These are phyloP conservation scores for Leuciscus idus DNA, from an alignment of 2,113 vertebrate genomes.

Conservation along the genomic window DNA sequence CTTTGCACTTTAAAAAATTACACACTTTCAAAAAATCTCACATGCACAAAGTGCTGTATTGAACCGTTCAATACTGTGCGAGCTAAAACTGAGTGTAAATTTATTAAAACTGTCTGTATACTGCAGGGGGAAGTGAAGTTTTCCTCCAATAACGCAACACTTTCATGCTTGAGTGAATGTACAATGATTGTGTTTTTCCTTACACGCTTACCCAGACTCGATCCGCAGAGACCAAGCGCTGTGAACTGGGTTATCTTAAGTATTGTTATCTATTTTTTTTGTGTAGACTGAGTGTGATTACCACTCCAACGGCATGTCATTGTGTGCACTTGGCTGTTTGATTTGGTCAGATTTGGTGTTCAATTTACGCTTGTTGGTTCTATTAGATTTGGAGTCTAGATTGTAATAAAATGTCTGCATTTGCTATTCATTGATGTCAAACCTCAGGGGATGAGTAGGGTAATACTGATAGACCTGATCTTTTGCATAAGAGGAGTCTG, in stretches of 20 bases:
- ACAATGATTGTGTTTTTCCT: conserved; percentile 47
- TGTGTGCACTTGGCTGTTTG: conserved; percentile 38
- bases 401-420: conserved; percentile 8
- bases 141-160: conserved; percentile 36
- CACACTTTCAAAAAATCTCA: not conserved
- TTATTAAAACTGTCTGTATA: conserved; percentile 6
- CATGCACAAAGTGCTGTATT: not conserved
- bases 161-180: conserved; percentile 50
- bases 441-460: not conserved
- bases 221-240: conserved; percentile 22
- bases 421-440: not conserved
- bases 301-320: conserved; percentile 28
- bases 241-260: conserved; percentile 48
- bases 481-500: conserved; percentile 1
- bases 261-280: conserved; percentile 50
- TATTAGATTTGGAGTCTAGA: conserved; percentile 7
- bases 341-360: conserved; percentile 40
- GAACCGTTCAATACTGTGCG: not conserved
- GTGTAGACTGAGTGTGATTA: conserved; percentile 53
- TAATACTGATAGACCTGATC: not conserved
- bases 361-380: conserved; percentile 14
- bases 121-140: conserved; percentile 13
- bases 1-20: not conserved
- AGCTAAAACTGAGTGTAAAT: not conserved
- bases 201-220: conserved; percentile 27